phyloP scores from a whole-genome alignment of 2,797 vertebrate species.

The Clarias laeviceps region DNA sequence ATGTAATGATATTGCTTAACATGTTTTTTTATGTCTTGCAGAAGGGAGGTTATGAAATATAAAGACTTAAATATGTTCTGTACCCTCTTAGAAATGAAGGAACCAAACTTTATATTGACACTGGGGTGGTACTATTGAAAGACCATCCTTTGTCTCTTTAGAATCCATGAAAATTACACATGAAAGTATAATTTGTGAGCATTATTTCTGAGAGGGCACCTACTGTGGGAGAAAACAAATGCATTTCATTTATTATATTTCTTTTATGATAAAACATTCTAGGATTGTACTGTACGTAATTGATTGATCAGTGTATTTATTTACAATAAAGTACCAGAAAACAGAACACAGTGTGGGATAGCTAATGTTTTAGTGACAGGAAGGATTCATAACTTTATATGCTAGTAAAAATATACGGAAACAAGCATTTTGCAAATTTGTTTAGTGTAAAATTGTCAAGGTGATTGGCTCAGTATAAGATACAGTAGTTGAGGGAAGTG shows the following conservation, averaged over 20 bases:
- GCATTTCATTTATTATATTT: background rate
- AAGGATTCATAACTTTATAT: background rate
- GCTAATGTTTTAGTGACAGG: background rate
- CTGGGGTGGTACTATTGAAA: background rate
- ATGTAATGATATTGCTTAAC: slow-evolving; percentile 4
- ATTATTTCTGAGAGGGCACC: background rate
- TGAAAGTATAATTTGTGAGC: background rate
- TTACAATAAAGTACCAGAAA: background rate
- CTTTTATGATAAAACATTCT: background rate
- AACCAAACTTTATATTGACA: background rate
- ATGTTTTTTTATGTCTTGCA: slow-evolving; percentile 14
- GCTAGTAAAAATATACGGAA: background rate
- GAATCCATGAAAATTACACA: no score
- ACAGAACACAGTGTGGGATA: background rate
- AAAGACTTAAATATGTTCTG: background rate
- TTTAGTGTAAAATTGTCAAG: background rate
- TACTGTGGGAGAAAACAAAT: background rate
- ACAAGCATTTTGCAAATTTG: background rate
- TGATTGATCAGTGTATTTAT: background rate
- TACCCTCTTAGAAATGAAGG: background rate
- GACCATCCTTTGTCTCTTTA: background rate
- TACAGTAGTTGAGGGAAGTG: background rate
- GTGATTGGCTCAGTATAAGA: background rate
- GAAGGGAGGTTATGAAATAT: background rate
- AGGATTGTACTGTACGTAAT: background rate